A percentile compares a stretch with the other conserved stretches of the same genome.
Evolutionary conservation across 2,888 invertebrate species (phyloP).

Genomic region (Periphyllus acericola): DNA sequence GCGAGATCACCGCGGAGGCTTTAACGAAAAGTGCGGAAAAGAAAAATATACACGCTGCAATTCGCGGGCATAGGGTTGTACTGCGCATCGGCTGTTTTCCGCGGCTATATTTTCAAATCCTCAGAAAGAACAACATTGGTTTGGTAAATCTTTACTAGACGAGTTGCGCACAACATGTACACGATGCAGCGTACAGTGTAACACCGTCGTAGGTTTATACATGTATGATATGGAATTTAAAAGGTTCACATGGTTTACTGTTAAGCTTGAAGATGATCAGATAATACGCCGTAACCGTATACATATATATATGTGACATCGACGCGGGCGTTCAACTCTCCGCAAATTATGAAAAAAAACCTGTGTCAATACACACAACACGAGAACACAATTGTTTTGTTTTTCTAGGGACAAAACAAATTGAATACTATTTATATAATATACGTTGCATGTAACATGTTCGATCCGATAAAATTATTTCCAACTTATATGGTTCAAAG

Average conservation of each 20-base stretch:
- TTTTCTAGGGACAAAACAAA: neutral
- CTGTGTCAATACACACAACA: neutral
- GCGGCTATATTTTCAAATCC: no score
- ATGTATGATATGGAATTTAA: neutral
- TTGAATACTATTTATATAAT: neutral
- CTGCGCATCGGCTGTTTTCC: no score
- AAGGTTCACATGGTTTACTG: slow-evolving; percentile 21
- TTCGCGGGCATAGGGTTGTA: no score
- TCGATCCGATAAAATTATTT: neutral
- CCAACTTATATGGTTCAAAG: no score
- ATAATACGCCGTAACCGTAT: slow-evolving; percentile 35
- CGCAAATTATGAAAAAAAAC: slow-evolving; percentile 25
- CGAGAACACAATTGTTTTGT: slow-evolving; percentile 1
- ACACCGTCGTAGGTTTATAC: neutral
- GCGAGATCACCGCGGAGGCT: no score
- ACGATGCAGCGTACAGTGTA: neutral
- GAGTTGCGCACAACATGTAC: no score
- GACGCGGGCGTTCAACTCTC: slow-evolving; percentile 52
- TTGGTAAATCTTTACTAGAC: no score
- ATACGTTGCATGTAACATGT: no score
- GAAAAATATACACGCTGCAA: no score
- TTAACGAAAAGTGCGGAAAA: no score
- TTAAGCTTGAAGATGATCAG: slow-evolving; percentile 33
- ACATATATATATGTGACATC: neutral
- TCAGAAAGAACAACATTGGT: no score